phyloP scores from a whole-genome alignment of 2,888 invertebrate species.

The Chloromyia formosa region DNA sequence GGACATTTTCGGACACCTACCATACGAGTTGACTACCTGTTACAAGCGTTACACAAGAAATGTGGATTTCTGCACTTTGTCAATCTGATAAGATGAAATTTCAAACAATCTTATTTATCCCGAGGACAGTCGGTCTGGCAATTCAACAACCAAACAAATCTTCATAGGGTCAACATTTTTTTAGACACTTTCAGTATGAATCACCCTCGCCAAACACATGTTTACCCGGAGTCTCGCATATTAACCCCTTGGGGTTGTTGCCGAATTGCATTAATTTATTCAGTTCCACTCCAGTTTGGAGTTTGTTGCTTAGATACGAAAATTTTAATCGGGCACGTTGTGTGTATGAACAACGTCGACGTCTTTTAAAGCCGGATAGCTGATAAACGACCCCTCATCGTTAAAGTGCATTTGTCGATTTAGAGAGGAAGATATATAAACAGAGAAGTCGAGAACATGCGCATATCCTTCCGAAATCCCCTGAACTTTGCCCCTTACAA shows the following conservation, averaged over 20 bases:
- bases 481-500: background rate
- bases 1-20: no score
- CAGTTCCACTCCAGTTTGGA: background rate
- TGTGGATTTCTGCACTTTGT: no score
- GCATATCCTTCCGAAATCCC: slow-evolving; percentile 7
- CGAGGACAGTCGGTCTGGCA: slow-evolving; percentile 36
- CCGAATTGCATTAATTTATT: background rate
- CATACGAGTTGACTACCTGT: no score
- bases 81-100: no score
- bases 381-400: background rate
- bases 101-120: no score
- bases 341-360: no score
- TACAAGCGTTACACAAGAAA: no score
- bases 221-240: background rate
- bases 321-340: no score
- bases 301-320: no score
- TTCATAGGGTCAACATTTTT: slow-evolving; percentile 21
- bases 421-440: background rate
- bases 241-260: background rate
- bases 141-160: background rate
- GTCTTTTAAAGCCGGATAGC: no score
- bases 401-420: background rate
- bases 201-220: slow-evolving; percentile 27
- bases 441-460: background rate
- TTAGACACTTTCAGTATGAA: slow-evolving; percentile 28